These are phyloP conservation scores for Amia ocellicauda DNA, from an alignment of 2,113 vertebrate species.

Conservation along the genomic window DNA sequence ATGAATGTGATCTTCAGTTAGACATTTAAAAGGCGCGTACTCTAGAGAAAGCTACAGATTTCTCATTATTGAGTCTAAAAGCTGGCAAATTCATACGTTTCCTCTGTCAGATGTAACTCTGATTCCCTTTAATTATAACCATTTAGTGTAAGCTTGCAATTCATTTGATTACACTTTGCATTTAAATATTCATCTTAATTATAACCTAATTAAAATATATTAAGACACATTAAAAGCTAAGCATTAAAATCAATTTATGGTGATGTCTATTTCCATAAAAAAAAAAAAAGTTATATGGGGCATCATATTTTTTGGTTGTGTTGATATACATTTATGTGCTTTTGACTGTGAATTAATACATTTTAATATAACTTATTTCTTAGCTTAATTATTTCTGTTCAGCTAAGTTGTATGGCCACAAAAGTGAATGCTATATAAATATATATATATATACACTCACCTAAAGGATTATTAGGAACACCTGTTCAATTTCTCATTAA, in stretches of 20 bases:
- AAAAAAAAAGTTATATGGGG: slow-evolving; percentile 21
- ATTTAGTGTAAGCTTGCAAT: slow-evolving; percentile 36
- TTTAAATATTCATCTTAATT: slow-evolving; percentile 48
- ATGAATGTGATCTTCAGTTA: too few relatives aligned
- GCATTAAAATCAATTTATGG: slow-evolving; percentile 43
- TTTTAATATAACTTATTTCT: too few relatives aligned
- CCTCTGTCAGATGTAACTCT: slow-evolving; percentile 33
- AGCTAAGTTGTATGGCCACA: too few relatives aligned
- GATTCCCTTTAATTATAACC: slow-evolving; percentile 39
- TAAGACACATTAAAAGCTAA: slow-evolving; percentile 37
- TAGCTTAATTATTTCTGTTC: too few relatives aligned
- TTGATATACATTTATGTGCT: too few relatives aligned
- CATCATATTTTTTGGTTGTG: too few relatives aligned
- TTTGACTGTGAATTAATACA: too few relatives aligned
- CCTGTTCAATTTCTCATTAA: too few relatives aligned
- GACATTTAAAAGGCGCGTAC: background rate
- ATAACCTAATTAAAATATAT: slow-evolving; percentile 43
- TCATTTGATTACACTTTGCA: slow-evolving; percentile 40
- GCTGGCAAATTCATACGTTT: slow-evolving; percentile 25
- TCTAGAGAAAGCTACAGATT: slow-evolving; percentile 13
- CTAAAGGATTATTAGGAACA: too few relatives aligned
- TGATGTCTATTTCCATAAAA: slow-evolving; percentile 34
- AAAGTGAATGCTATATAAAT: too few relatives aligned
- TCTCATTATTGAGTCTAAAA: slow-evolving; percentile 17
- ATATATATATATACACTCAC: too few relatives aligned